Evolutionary conservation across 2,888 invertebrate species (phyloP), one percentile per base, ranked within the genome.

Genomic region (Nesidiocoris tenuis): DNA sequence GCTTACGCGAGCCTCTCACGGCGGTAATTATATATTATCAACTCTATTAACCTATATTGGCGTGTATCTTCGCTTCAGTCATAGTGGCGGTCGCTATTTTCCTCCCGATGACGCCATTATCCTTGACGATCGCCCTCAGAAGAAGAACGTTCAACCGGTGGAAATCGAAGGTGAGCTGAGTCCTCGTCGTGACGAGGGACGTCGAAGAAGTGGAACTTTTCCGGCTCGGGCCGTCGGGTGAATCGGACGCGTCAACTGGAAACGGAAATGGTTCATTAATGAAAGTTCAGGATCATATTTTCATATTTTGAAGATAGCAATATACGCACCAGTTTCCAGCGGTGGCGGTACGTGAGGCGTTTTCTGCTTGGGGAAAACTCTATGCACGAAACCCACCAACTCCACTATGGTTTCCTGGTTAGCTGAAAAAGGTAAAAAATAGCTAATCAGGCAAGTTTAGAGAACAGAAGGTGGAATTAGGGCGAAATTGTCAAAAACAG

Each of bases 361-460:
- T 76, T 83, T 78, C 55, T 76, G 76, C 66, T 78, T 77, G 12
- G 78, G 78, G 77, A 89, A 87, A 1, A 94, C 89, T 67, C 94
- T 88, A 81, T 91, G 91, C 1, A 90, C 87, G 82, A 97, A 96
- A n/a, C 94, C 93, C 79, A 96, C 88, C 76, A 98, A 84, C 83
- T 98, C 97, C 9, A 96, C 93, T 79, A 97, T 92, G 0, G 97
- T 97, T 84, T 96, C 96, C 83, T 96, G 96, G 84, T 97, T 97
- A 0, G 96, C 95, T 93, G 83, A 16, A 83, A 82, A 61, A 17
- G 81, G 79, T 68, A 56, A 25, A 39, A 39, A 39, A 39, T n/a
- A n/a, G n/a, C n/a, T n/a, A n/a, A n/a, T n/a, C n/a, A n/a, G n/a
- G n/a, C n/a, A n/a, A n/a, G n/a, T n/a, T n/a, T n/a, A n/a, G n/a